These are phyloP conservation scores for Rallus crepitans DNA, from an alignment of 2,797 vertebrate species.

Conservation along the genomic window DNA sequence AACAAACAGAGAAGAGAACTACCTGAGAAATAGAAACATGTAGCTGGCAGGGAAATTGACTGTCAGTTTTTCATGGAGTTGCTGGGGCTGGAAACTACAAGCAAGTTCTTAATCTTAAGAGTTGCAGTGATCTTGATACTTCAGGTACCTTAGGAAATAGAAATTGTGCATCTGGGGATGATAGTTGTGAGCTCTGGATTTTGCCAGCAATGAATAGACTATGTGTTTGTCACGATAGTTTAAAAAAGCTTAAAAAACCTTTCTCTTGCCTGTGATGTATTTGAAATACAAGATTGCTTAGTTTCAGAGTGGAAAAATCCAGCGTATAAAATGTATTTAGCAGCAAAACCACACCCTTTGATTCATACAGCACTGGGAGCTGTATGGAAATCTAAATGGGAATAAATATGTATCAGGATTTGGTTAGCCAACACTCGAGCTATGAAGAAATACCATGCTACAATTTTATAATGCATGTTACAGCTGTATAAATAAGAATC, in stretches of 20 bases:
- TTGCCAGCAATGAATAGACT: background rate
- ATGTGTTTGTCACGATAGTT: background rate
- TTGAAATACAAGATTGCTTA: background rate
- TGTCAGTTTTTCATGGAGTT: background rate
- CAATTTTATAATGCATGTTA: constrained; percentile 30
- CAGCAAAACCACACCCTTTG: background rate
- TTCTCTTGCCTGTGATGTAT: background rate
- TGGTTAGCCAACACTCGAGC: constrained; percentile 5
- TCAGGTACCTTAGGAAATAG: background rate
- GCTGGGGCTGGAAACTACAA: background rate
- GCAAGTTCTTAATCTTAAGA: background rate
- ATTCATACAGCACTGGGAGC: constrained; percentile 17
- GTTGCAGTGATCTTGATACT: background rate
- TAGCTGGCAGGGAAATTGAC: background rate
- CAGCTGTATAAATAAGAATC: constrained; percentile 49
- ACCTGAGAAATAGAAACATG: background rate
- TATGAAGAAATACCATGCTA: constrained; percentile 16
- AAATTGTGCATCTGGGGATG: background rate
- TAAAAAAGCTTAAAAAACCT: background rate
- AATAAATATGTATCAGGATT: constrained; percentile 3
- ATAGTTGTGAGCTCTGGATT: background rate
- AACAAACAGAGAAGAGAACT: background rate
- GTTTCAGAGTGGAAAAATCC: constrained; percentile 41
- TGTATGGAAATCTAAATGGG: constrained; percentile 25
- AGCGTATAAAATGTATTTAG: background rate